Base-by-base conservation (phyloP, 2,797 vertebrate genomes). In the Megalops cyprinoides region DNA sequence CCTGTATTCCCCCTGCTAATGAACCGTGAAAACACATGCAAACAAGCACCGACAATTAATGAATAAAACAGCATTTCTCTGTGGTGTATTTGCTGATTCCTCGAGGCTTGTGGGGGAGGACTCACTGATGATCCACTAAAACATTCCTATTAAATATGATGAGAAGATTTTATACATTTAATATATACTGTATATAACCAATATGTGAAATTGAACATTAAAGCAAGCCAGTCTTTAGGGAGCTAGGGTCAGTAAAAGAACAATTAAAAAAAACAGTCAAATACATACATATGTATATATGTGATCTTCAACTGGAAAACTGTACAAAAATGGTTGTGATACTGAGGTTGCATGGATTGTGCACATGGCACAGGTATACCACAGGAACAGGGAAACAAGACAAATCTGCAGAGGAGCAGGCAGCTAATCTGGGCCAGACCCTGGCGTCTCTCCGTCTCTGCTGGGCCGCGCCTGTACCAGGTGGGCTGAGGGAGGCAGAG, bases 11-110 rank as follows among this genome's bases (percentile, higher is more conserved):
- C 55, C 84, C 20, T 15, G 53, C 79, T 83, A 81, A 85, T 84
- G 83, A 83, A 84, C 79, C 58, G 82, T 49, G 77, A 65, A 18
- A 53, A 69, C 83, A 65, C 73, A 81, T 84, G 44, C 79, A 76
- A 80, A 75, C 78, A 79, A 79, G 65, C 53, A n/a, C 62, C 15
- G 75, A 77, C 51, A 74, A 79, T 82, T 60, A 81, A 79, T 76
- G 77, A 76, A 82, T 58, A 58, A 28, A 69, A 80, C 55, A n/a
- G 42, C 8, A n/a, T 73, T 34, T 74, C 55, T n/a, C 39, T 28
- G 18, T 37, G n/a, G 67, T 48, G 42, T 60, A 5, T 80, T 46
- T 60, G 42, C 78, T 34, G 15, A 23, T 42, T 20, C 51, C 67
- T 58, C 48, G 39, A 60, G 53, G 53, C 42, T 34, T 74, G 69